phyloP scores from a whole-genome alignment of 2,113 vertebrate species.

The Aptenodytes forsteri region DNA sequence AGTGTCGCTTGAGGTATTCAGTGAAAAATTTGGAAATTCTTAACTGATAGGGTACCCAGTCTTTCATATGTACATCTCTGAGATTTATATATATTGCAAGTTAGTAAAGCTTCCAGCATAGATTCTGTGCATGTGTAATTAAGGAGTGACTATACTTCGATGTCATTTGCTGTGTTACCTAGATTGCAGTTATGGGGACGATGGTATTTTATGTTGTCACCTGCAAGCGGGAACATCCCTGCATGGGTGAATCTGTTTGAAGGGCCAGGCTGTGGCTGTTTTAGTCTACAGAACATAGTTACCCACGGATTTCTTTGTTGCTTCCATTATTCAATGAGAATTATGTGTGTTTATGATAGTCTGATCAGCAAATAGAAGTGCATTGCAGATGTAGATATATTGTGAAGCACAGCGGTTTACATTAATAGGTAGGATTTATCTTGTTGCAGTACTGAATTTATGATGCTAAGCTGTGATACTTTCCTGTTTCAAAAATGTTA shows the following conservation, averaged over 20 bases:
- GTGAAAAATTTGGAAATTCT: neutral
- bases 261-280: neutral
- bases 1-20: neutral
- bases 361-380: slow-evolving; percentile 29
- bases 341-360: slow-evolving; percentile 46
- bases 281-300: slow-evolving; percentile 21
- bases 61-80: neutral
- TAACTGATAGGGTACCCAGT: neutral
- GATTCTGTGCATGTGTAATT: neutral
- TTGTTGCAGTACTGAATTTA: slow-evolving; percentile 50
- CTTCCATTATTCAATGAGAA: slow-evolving; percentile 44
- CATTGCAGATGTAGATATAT: slow-evolving; percentile 37
- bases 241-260: neutral
- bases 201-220: neutral
- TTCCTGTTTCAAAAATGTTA: slow-evolving; percentile 52
- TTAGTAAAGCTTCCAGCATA: neutral
- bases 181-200: neutral
- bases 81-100: neutral
- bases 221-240: neutral
- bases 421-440: slow-evolving; percentile 62
- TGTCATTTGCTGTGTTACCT: neutral
- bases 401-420: slow-evolving; percentile 34
- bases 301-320: neutral
- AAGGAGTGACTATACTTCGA: neutral
- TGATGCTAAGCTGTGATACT: slow-evolving; percentile 32